These are phyloP conservation scores for Copidosoma aretas DNA, from an alignment of 2,888 invertebrate species.

Conservation along the genomic window DNA sequence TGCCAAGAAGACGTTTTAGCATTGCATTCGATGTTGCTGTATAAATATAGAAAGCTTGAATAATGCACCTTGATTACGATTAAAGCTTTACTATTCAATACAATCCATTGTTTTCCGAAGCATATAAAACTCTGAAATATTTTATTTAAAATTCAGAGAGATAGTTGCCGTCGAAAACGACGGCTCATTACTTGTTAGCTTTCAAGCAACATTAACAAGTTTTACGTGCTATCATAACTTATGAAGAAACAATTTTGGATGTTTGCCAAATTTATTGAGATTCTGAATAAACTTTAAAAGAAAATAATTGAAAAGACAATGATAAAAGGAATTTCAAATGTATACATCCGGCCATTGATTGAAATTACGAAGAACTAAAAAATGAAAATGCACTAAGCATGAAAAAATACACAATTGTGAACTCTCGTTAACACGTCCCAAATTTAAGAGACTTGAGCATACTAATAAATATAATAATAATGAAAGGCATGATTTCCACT, in stretches of 20 bases:
- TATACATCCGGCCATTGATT: too few relatives aligned
- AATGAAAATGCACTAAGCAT: too few relatives aligned
- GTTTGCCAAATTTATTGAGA: slow-evolving; percentile 14
- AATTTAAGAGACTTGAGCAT: slow-evolving; percentile 28
- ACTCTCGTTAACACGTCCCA: slow-evolving; percentile 28
- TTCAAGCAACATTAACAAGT: slow-evolving; percentile 21
- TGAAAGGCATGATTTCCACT: slow-evolving; percentile 1
- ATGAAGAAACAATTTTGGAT: slow-evolving; percentile 15
- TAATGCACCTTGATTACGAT: too few relatives aligned
- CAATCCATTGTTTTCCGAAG: too few relatives aligned
- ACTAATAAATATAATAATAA: slow-evolving; percentile 8
- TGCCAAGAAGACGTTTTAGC: too few relatives aligned
- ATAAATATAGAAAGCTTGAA: too few relatives aligned
- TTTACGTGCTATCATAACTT: slow-evolving; percentile 24
- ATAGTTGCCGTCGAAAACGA: neutral
- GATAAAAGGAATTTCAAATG: too few relatives aligned
- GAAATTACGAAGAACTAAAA: too few relatives aligned
- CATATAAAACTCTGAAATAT: too few relatives aligned
- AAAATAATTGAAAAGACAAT: neutral
- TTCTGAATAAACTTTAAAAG: neutral
- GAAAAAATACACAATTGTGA: slow-evolving; percentile 16
- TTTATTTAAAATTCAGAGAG: too few relatives aligned
- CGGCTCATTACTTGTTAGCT: slow-evolving; percentile 2
- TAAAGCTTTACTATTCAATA: too few relatives aligned
- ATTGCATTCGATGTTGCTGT: too few relatives aligned